Evolutionary conservation across 2,113 vertebrate genomes (phyloP).

Genomic region (Puntigrus tetrazona): DNA sequence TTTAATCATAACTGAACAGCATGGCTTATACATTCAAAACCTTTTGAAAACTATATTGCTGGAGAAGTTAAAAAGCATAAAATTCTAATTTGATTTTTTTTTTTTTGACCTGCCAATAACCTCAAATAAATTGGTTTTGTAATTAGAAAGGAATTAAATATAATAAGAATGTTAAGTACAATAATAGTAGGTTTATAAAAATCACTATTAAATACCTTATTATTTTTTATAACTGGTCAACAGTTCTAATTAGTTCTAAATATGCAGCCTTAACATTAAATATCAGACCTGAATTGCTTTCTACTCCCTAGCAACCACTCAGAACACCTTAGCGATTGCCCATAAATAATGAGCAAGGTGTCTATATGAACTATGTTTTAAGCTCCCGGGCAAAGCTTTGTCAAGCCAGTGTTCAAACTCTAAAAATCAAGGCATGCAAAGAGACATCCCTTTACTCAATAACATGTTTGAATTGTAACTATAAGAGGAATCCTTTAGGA

Average conservation of each 20-base stretch:
- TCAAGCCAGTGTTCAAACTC: background rate
- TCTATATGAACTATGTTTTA: background rate
- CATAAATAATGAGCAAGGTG: background rate
- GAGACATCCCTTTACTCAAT: background rate
- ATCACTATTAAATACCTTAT: background rate
- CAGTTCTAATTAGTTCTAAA: background rate
- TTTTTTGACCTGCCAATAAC: background rate
- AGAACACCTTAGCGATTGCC: background rate
- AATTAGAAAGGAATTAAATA: background rate
- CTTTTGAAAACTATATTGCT: background rate
- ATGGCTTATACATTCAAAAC: background rate
- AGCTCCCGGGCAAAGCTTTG: background rate
- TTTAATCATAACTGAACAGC: background rate
- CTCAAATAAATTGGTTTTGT: background rate
- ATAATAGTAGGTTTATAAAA: background rate
- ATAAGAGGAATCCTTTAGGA: background rate
- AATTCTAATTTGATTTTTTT: background rate
- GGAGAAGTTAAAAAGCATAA: background rate
- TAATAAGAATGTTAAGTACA: background rate
- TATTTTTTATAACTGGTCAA: background rate
- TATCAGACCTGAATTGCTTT: background rate
- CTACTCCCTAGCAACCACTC: background rate
- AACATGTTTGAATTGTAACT: background rate
- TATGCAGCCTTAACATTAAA: background rate
- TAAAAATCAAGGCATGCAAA: background rate